Percentiles rank a stretch among this genome's conserved stretches.
Evolutionary conservation across 1,140 invertebrate species (phyloP).

Genomic region (Teleogryllus occipitalis): DNA sequence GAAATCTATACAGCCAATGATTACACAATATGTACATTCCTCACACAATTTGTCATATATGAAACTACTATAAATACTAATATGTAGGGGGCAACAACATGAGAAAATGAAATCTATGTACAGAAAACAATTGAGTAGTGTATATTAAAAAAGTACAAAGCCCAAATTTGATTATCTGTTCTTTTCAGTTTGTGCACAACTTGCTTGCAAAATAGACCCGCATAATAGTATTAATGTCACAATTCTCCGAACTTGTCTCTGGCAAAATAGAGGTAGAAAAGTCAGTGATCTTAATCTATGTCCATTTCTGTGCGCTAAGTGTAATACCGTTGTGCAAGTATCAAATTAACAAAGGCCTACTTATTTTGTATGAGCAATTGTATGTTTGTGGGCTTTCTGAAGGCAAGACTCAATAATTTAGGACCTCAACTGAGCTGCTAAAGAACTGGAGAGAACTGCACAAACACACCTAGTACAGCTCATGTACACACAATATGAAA

Average conservation of each 20-base stretch:
- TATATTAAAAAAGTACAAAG: slow-evolving; percentile 6
- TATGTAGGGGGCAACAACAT: neutral
- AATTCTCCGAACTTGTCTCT: neutral
- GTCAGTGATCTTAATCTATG: neutral
- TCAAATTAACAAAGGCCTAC: neutral
- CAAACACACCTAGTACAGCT: neutral
- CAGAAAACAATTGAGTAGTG: slow-evolving; percentile 1
- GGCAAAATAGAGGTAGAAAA: neutral
- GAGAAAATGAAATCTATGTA: neutral
- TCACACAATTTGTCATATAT: neutral
- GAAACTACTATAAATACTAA: neutral
- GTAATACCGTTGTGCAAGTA: neutral
- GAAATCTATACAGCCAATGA: neutral
- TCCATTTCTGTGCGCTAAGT: neutral
- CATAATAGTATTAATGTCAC: neutral
- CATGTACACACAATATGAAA: neutral
- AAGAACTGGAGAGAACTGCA: neutral
- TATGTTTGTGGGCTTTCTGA: neutral
- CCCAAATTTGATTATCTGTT: neutral
- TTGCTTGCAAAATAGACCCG: neutral
- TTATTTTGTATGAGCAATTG: neutral
- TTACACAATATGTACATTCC: neutral
- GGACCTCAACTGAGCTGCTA: neutral
- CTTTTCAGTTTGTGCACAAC: neutral
- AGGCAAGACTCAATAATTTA: neutral